These are phyloP conservation scores for Euglossa dilemma DNA, from an alignment of 1,140 invertebrate genomes.

Conservation along the genomic window DNA sequence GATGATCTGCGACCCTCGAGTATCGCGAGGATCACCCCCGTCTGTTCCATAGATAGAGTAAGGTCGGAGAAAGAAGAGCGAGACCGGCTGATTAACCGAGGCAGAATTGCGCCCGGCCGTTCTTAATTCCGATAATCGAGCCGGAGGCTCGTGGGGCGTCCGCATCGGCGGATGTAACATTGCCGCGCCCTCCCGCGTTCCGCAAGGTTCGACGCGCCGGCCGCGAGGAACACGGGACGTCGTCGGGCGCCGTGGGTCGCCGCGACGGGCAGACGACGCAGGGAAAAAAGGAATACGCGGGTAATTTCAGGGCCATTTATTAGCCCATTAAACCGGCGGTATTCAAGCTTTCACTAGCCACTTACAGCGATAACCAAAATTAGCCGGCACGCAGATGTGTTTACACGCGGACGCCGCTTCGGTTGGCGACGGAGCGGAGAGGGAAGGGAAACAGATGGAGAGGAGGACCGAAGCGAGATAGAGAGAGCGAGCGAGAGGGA, in stretches of 20 bases:
- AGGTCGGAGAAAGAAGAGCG: not conserved
- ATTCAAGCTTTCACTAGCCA: not conserved
- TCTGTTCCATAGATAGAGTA: not conserved
- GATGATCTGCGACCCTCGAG: not conserved
- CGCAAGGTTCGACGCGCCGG: not conserved
- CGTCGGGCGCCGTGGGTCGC: too few relatives aligned
- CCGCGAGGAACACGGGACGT: too few relatives aligned
- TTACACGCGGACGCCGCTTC: slow-evolving; percentile 45
- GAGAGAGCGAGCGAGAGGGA: not conserved
- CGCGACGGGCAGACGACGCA: too few relatives aligned
- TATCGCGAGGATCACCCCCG: not conserved
- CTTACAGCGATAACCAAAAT: slow-evolving; percentile 49
- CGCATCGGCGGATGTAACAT: not conserved
- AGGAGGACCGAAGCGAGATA: not conserved
- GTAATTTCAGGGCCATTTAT: not conserved
- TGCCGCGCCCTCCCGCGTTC: not conserved
- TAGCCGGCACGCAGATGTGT: slow-evolving; percentile 63
- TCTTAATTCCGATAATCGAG: slow-evolving; percentile 29
- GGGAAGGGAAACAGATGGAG: not conserved
- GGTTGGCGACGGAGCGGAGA: not conserved
- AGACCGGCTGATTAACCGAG: slow-evolving; percentile 4
- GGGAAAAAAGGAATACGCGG: not conserved
- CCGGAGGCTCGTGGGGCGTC: not conserved
- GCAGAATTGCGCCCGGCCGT: not conserved
- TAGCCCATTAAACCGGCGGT: not conserved